Evolutionary conservation across 2,113 vertebrate species (phyloP), one percentile per base, ranked within the genome.

Genomic region (Brachionichthys hirsutus): DNA sequence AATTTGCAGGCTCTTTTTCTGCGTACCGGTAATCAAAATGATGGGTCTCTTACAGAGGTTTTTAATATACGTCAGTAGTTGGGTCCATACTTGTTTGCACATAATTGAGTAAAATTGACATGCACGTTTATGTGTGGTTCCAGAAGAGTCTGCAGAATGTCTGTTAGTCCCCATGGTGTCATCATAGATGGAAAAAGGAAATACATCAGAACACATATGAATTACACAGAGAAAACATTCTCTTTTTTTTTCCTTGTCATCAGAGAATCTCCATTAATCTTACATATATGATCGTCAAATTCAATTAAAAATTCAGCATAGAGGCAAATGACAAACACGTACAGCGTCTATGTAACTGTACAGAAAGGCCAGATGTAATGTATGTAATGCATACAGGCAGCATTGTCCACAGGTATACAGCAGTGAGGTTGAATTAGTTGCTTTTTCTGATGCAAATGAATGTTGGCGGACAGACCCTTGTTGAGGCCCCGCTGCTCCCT

Each of bases 331-430:
- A 35, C 35, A 45, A 69, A n/a, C 34, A 58, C 18, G 53, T 36
- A 61, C 38, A 65, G n/a, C 47, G 34, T 52, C 20, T 43, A 19
- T 46, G 3, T 12, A 22, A 60, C 17, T 43, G 61, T 49, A 18
- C 19, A 62, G 42, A 41, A 66, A 2, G 18, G 30, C 55, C 19
- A 65, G 63, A 75, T 62, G 18, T 16, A 9, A 56, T 12, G 46
- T 53, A 75, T 62, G 18, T 16, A 9, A 56, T 12, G 46, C 55
- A 41, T 43, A 22, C 22, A 69, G 40, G 45, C 40, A 71, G 62
- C 44, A 63, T 20, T 44, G 30, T 86, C 63, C 57, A 75, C 53
- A 65, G 62, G 59, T 52, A n/a, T n/a, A 36, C 51, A 75, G 47
- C 42, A 53, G 16, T 35, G 45, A 35, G 12, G 9, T 47, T 30